Evolutionary conservation across 2,113 vertebrate genomes (phyloP).

Genomic region (Chaenocephalus aceratus): DNA sequence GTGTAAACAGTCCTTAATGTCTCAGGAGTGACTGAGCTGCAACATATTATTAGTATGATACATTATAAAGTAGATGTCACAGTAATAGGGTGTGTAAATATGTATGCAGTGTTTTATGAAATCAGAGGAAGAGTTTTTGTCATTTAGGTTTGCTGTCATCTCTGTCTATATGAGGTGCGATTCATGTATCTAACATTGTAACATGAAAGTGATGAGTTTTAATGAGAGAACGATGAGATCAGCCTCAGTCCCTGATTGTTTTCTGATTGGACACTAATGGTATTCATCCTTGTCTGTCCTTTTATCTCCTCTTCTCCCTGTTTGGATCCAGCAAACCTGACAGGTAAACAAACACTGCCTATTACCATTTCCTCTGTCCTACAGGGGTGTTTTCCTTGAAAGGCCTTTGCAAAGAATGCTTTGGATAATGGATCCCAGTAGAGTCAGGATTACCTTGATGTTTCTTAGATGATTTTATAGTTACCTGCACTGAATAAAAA

Average conservation of each 20-base stretch:
- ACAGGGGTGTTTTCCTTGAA: conserved; percentile 40
- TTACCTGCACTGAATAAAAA: conserved; percentile 23
- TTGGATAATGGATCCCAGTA: conserved; percentile 45
- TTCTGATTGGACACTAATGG: conserved; percentile 66
- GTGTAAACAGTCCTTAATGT: conserved; percentile 36
- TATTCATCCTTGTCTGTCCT: conserved; percentile 71
- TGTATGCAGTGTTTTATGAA: background rate
- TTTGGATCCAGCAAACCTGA: conserved; percentile 94
- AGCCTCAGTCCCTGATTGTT: conserved; percentile 44
- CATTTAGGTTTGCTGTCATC: conserved; percentile 14
- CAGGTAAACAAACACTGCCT: conserved; percentile 89
- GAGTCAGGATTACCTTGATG: conserved; percentile 41
- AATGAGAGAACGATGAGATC: conserved; percentile 40
- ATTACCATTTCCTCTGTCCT: conserved; percentile 56
- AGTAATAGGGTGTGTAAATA: background rate
- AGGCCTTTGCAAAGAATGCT: conserved; percentile 32
- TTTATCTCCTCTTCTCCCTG: conserved; percentile 78
- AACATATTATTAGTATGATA: conserved; percentile 12
- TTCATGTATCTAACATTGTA: conserved; percentile 18
- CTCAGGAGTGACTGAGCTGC: conserved; percentile 26
- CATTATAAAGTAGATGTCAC: conserved; percentile 8
- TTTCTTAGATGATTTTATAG: conserved; percentile 38
- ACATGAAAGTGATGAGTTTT: conserved; percentile 12
- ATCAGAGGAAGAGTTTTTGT: background rate
- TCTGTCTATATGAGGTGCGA: conserved; percentile 5